Conservation (phyloP, 2,113 vertebrate species). For the Grammomys surdaster region DNA sequence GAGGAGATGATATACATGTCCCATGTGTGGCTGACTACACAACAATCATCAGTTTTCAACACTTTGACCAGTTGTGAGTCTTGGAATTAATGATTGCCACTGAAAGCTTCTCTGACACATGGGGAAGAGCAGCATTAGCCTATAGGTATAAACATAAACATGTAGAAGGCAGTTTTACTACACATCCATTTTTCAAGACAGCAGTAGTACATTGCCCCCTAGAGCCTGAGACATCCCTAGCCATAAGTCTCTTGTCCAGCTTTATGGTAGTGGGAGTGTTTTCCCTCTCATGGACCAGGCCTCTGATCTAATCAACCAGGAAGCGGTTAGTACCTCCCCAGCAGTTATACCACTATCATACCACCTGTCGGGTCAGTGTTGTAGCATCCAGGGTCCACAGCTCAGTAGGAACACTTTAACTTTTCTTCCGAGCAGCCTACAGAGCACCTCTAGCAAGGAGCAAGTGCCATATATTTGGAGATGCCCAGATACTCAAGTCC, state of each 20-base stretch:
- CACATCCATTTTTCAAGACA: too few species aligned
- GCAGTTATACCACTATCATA: too few species aligned
- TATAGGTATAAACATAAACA: neutral
- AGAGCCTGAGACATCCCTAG: neutral
- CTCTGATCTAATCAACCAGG: neutral
- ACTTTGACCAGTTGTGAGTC: neutral
- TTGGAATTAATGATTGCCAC: neutral
- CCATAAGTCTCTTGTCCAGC: too few species aligned
- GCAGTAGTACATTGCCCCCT: neutral
- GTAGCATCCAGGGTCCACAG: too few species aligned
- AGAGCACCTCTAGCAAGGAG: neutral
- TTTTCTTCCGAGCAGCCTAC: neutral
- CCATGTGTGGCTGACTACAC: neutral
- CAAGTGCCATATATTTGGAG: constrained; percentile 20
- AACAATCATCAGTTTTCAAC: neutral
- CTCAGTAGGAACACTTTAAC: neutral
- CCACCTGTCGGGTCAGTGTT: neutral
- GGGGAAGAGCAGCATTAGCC: neutral
- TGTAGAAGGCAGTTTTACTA: neutral
- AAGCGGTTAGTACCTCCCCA: neutral
- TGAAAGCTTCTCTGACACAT: neutral
- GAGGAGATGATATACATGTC: too few species aligned
- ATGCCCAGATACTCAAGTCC: neutral
- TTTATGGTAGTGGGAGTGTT: neutral
- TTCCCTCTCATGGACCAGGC: neutral